Evolutionary conservation across 2,888 invertebrate genomes (phyloP).

Genomic region (Dasypolia templi): DNA sequence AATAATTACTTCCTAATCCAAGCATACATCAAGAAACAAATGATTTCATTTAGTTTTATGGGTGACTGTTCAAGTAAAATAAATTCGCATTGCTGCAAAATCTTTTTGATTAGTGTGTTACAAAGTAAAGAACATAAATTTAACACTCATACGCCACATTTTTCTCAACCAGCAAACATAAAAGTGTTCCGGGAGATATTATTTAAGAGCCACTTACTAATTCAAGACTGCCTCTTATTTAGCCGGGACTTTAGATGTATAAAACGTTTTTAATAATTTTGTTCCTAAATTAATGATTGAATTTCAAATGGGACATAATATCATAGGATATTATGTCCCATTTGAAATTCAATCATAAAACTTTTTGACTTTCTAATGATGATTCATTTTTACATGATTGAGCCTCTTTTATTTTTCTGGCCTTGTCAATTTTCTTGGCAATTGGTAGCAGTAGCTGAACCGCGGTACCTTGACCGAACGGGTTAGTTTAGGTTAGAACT

Average conservation of each 20-base stretch:
- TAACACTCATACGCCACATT: not conserved
- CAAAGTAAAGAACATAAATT: slow-evolving; percentile 24
- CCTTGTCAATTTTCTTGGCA: too few relatives aligned
- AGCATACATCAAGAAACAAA: not conserved
- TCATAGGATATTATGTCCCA: too few relatives aligned
- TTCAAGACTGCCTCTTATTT: slow-evolving; percentile 32
- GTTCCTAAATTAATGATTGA: slow-evolving; percentile 36
- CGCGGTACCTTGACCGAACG: too few relatives aligned
- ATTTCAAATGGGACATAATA: slow-evolving; percentile 20
- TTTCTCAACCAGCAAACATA: slow-evolving; percentile 15
- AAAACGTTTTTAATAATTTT: slow-evolving; percentile 29
- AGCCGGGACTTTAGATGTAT: not conserved
- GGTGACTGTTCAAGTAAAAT: not conserved
- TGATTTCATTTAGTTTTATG: not conserved
- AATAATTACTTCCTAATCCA: not conserved
- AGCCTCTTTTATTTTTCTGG: not conserved
- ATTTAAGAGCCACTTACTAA: slow-evolving; percentile 29
- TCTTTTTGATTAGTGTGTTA: not conserved
- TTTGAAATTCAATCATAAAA: slow-evolving; percentile 42
- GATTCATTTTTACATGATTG: not conserved
- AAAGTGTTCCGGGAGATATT: slow-evolving; percentile 6
- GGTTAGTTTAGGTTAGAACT: not conserved
- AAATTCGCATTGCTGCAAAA: not conserved
- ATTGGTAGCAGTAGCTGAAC: not conserved
- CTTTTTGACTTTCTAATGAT: not conserved